Evolutionary conservation across 2,888 invertebrate genomes (phyloP).

Genomic region (Tiliacea aurago): DNA sequence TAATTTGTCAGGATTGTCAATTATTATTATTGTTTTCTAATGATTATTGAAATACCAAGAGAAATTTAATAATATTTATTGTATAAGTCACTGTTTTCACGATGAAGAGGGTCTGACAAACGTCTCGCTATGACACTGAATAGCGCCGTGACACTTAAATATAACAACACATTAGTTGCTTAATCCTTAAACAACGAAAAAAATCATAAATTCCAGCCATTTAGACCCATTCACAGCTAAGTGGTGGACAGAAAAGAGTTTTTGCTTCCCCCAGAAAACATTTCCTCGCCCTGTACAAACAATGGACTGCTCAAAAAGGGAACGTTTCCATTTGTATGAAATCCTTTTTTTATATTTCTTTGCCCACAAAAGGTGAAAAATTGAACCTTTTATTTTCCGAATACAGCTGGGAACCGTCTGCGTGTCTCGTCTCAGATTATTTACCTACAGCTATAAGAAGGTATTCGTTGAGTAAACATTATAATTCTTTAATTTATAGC

Average conservation of each 20-base stretch:
- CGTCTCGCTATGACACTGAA: constrained; percentile 10
- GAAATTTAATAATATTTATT: constrained; percentile 28
- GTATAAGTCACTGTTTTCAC: neutral
- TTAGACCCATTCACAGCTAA: constrained; percentile 51
- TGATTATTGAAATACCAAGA: neutral
- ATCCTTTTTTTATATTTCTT: constrained; percentile 71
- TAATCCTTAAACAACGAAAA: constrained; percentile 45
- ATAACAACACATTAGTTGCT: constrained; percentile 34
- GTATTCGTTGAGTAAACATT: constrained; percentile 38
- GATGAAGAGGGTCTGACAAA: constrained; percentile 47
- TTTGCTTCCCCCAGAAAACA: constrained; percentile 66
- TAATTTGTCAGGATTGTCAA: constrained; percentile 17
- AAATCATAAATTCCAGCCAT: constrained; percentile 61
- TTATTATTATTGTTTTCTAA: neutral
- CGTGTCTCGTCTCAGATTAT: constrained; percentile 43
- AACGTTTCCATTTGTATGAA: constrained; percentile 77
- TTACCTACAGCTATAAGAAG: constrained; percentile 28
- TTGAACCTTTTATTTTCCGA: constrained; percentile 58
- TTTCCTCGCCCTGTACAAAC: constrained; percentile 72
- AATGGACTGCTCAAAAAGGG: constrained; percentile 73
- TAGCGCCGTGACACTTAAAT: constrained; percentile 35
- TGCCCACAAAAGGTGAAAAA: constrained; percentile 69
- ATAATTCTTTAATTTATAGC: constrained; percentile 18
- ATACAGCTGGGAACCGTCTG: constrained; percentile 52
- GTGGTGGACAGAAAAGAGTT: constrained; percentile 65